Evolutionary conservation across 2,797 vertebrate species (phyloP), one percentile per base, ranked within the genome.

Genomic region (Microctenopoma stevenorrisi): DNA sequence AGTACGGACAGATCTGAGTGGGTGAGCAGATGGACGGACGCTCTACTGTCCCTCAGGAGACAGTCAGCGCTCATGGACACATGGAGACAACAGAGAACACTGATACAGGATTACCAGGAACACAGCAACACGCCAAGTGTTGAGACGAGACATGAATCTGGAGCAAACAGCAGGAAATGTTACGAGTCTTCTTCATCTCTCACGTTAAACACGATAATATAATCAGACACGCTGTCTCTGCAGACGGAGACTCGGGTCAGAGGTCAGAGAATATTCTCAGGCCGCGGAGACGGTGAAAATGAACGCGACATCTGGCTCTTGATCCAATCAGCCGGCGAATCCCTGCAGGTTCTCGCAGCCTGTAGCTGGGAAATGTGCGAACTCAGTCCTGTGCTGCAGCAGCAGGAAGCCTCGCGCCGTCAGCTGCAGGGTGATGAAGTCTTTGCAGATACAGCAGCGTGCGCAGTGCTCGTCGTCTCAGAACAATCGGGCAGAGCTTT

Each of bases 11-110:
- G 11, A 13, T 40, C 10, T 13, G 64, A 25, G 66, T 15, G 25
- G 42, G 37, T 2, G 42, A 12, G 55, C 74, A 74, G 83, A 80
- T 60, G 74, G 83, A 74, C 0, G 80, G 68, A 70, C 66, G 18
- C 58, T 75, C 71, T 11, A n/a, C 43, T 5, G 37, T 71, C 75
- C 64, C 62, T 53, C 51, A 0, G 67, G 74, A 58, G 57, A 14
- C 51, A 55, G 64, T 74, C 64, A 50, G 62, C 22, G 6, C 58
- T 60, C 43, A 7, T 25, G 38, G 0, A 18, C 61, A 61, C 76
- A 66, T 50, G 62, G 55, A 61, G 71, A 76, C 74, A 52, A 42
- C 7, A 4, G 43, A 63, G 75, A 71, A 57, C 71, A 80, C 66
- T 3, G 72, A 42, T 62, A 33, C 22, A 0, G 53, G 81, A 76